Evolutionary conservation across 2,113 vertebrate genomes (phyloP), one percentile per base, ranked within the genome.

Genomic region (Ciconia boyciana): DNA sequence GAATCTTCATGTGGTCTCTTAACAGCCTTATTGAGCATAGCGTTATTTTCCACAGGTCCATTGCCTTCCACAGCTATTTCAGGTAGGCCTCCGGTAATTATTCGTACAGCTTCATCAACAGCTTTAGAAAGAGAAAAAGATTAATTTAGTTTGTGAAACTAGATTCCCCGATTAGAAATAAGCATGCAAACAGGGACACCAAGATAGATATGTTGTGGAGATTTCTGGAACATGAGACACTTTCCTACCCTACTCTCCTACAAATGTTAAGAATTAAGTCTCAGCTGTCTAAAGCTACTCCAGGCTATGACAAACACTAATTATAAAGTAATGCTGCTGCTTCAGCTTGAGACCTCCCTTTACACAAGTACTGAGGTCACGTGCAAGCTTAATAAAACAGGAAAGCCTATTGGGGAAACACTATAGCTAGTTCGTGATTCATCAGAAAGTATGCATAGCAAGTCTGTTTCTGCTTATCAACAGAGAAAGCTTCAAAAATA

Each of bases 1-100:
- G 99, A 99, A 83, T 99, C 99, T 25, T 99, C 99, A 0, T 99
- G 99, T 79, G 99, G 98, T 98, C 99, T 99, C 97, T 99, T 99
- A n/a, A 99, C 98, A 46, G 99, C 96, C 98, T 99, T 99, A 81
- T 97, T 98, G 94, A 98, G 97, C 13, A 98, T 86, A 2, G 99
- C 91, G 6, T 99, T 99, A 65, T 99, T 99, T 94, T 99, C 99
- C 96, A 99, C 97, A 10, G 99, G 98, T 75, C 99, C 99, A 1
- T 99, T 99, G 62, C 99, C 99, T 87, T 99, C 99, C 39, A 98
- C 98, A 1, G 98, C 96, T 18, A 98, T 96, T 46, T 99, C 99
- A 0, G 99, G 98, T 85, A 98, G 99, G 57, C 98, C 98, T 2
- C 99, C 99, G 0, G 99, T 99, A 82, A 99, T 99, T 88, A 99